Evolutionary conservation across 2,797 vertebrate genomes (phyloP).

Genomic region (Pagetopsis macropterus): DNA sequence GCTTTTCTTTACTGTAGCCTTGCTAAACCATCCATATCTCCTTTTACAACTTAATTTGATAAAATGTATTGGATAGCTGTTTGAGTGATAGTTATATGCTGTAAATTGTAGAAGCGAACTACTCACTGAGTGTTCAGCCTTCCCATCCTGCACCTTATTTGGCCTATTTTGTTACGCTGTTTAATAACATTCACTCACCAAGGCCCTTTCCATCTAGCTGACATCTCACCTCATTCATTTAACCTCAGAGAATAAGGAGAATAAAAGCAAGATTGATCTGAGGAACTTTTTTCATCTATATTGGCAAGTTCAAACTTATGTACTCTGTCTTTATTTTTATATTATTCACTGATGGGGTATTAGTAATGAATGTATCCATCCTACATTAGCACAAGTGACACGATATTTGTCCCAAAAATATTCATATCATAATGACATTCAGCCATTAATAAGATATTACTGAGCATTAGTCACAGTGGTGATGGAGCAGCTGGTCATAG

Average conservation of each 20-base stretch:
- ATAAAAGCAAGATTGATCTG: neutral
- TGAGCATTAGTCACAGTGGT: neutral
- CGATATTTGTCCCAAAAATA: constrained; percentile 4
- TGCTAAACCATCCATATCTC: neutral
- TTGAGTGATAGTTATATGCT: neutral
- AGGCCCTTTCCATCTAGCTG: neutral
- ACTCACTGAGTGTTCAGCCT: constrained; percentile 10
- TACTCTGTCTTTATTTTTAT: neutral
- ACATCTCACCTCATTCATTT: neutral
- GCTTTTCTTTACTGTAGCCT: neutral
- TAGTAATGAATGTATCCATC: constrained; percentile 10
- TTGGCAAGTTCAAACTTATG: constrained; percentile 1
- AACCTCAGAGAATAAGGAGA: neutral
- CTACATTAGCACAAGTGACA: constrained; percentile 5
- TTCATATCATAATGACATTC: constrained; percentile 14
- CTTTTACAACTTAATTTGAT: neutral
- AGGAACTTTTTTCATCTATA: neutral
- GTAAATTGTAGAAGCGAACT: constrained; percentile 1
- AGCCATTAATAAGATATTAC: constrained; percentile 1
- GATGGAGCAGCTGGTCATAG: constrained; percentile 3
- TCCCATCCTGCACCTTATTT: constrained; percentile 9
- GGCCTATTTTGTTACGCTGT: constrained; percentile 8
- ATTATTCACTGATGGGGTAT: neutral
- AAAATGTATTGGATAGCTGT: neutral
- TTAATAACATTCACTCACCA: neutral